These are phyloP conservation scores for Galbula dea DNA, from an alignment of 2,113 vertebrate genomes.

Conservation along the genomic window DNA sequence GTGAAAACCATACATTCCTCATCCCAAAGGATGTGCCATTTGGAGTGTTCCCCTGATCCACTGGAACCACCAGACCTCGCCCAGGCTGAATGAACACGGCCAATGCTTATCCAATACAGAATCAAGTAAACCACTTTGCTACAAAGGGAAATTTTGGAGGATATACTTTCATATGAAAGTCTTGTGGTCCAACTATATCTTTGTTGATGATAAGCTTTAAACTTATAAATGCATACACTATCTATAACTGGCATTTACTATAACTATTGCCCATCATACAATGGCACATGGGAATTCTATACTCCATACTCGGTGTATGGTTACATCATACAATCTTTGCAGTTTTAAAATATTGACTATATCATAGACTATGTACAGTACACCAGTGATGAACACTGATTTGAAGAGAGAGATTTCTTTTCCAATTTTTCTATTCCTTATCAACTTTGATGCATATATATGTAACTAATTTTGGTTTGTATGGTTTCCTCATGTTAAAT, in stretches of 20 bases:
- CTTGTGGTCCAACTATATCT: conserved; percentile 61
- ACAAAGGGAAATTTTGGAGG: conserved; percentile 72
- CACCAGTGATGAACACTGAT: conserved; percentile 62
- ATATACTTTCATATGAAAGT: conserved; percentile 74
- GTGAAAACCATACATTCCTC: conserved; percentile 60
- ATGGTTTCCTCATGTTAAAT: not conserved
- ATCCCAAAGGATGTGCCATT: conserved; percentile 63
- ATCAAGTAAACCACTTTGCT: conserved; percentile 71
- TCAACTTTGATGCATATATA: not conserved
- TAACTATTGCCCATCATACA: conserved; percentile 63
- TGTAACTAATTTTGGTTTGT: conserved; percentile 6
- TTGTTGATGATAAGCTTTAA: conserved; percentile 62
- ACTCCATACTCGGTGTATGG: conserved; percentile 54
- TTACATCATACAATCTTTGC: conserved; percentile 51
- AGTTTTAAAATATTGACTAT: conserved; percentile 56
- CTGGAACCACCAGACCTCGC: conserved; percentile 58
- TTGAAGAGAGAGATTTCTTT: conserved; percentile 15
- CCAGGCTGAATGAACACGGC: conserved; percentile 63
- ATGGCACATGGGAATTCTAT: conserved; percentile 61
- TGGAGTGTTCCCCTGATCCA: conserved; percentile 66
- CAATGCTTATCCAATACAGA: conserved; percentile 69
- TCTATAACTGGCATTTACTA: conserved; percentile 63
- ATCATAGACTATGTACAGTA: conserved; percentile 61
- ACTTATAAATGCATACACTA: conserved; percentile 59
- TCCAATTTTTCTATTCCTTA: conserved; percentile 15